These are phyloP conservation scores for Ryuthela nishihirai DNA, from an alignment of 2,888 invertebrate species.

Conservation along the genomic window DNA sequence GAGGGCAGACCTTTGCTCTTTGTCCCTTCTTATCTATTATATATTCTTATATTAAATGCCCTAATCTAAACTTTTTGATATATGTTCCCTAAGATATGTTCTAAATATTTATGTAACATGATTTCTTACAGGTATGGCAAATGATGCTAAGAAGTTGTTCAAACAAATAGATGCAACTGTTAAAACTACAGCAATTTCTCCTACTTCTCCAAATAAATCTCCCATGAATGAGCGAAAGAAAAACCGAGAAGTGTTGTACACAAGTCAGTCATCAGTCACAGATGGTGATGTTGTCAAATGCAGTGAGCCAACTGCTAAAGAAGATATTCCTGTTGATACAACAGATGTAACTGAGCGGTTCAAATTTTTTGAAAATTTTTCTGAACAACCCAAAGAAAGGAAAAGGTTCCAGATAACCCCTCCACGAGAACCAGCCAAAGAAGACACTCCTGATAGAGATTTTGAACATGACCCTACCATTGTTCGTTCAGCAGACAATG, in stretches of 20 bases:
- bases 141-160: constrained; percentile 80
- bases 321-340: constrained; percentile 74
- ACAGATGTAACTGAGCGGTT: constrained; percentile 79
- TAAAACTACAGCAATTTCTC: constrained; percentile 48
- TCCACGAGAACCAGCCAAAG: constrained; percentile 67
- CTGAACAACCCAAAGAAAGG: constrained; percentile 51
- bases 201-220: constrained; percentile 33
- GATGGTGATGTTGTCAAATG: constrained; percentile 40
- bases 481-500: constrained; percentile 60
- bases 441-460: constrained; percentile 61
- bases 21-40: no score
- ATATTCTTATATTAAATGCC: no score
- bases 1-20: no score
- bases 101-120: no score
- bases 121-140: constrained; percentile 58
- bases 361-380: constrained; percentile 53
- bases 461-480: constrained; percentile 65
- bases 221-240: constrained; percentile 25
- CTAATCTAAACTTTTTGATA: no score
- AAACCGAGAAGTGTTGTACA: background rate
- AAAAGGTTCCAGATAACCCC: constrained; percentile 83
- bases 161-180: constrained; percentile 75
- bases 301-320: constrained; percentile 48
- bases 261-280: constrained; percentile 21
- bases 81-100: no score